Conservation (phyloP, 37 sponge, comb jelly and placozoan species). For the Chondrilla cf. caribensis region DNA sequence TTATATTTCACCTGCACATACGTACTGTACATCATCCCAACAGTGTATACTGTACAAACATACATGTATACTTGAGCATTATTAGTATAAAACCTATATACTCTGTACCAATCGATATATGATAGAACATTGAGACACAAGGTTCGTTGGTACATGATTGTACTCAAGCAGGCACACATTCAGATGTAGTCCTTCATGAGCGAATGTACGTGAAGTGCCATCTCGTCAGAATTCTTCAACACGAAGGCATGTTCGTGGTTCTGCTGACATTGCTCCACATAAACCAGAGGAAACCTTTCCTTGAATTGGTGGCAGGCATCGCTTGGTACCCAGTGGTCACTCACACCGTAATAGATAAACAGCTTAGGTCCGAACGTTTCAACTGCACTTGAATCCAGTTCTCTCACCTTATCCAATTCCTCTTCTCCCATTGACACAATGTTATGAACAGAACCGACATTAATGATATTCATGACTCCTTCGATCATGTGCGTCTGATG, state of each 20-base stretch:
- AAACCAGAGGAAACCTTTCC: conserved; percentile 45
- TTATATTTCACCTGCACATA: no score
- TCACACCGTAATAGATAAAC: conserved; percentile 63
- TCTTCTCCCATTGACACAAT: conserved; percentile 52
- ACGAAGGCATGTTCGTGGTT: conserved; percentile 69
- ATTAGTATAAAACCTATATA: no score
- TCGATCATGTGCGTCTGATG: conserved; percentile 31
- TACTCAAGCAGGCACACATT: no score
- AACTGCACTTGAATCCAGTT: conserved; percentile 27
- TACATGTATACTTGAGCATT: no score
- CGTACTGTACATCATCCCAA: no score
- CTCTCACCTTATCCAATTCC: conserved; percentile 56
- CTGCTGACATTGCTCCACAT: conserved; percentile 38
- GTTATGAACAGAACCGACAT: conserved; percentile 41
- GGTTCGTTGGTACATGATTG: no score
- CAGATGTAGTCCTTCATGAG: conserved; percentile 2
- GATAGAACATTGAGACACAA: no score
- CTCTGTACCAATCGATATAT: no score
- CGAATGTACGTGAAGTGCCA: conserved; percentile 56
- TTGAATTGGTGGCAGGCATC: conserved; percentile 16
- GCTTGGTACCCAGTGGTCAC: conserved; percentile 55
- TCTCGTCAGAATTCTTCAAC: conserved; percentile 32
- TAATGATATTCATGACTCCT: conserved; percentile 32
- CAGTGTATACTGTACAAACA: no score
- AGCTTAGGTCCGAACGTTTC: conserved; percentile 39